Percentiles rank a stretch among this genome's conserved stretches.
These are phyloP conservation scores for Sminthurinus signatus DNA, from an alignment of 1,140 invertebrate genomes.

Conservation along the genomic window DNA sequence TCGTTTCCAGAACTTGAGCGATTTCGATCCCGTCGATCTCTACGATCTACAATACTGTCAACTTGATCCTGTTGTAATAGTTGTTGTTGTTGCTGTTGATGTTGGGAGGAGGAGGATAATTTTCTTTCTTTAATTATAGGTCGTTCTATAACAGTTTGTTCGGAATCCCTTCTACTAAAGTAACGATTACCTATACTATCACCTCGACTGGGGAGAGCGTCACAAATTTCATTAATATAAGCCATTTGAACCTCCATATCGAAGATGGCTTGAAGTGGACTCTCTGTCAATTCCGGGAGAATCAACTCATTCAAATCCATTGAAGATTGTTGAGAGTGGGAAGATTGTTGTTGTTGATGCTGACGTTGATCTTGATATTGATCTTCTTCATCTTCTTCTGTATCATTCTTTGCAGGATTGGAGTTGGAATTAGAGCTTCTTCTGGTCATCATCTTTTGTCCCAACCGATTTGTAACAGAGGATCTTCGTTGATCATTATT, in stretches of 20 bases:
- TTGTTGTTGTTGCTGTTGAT: neutral
- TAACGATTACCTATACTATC: slow-evolving; percentile 23
- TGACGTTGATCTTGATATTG: slow-evolving; percentile 1
- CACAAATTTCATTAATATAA: slow-evolving; percentile 42
- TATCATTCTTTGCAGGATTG: slow-evolving; percentile 44
- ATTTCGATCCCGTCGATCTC: slow-evolving; percentile 30
- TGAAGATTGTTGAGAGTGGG: slow-evolving; percentile 27
- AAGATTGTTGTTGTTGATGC: slow-evolving; percentile 7
- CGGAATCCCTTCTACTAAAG: slow-evolving; percentile 35
- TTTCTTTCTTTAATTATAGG: slow-evolving; percentile 27
- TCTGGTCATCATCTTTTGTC: neutral
- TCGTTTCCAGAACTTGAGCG: slow-evolving; percentile 39
- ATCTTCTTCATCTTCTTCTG: slow-evolving; percentile 40
- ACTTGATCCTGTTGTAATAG: too few species aligned
- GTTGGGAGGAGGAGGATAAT: slow-evolving; percentile 9
- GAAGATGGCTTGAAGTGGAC: slow-evolving; percentile 39
- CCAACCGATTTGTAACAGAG: neutral
- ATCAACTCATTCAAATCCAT: slow-evolving; percentile 28
- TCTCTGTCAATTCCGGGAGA: slow-evolving; percentile 23
- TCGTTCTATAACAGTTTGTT: slow-evolving; percentile 34
- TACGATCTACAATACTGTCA: slow-evolving; percentile 7
- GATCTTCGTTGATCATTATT: slow-evolving; percentile 25
- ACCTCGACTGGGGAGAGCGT: slow-evolving; percentile 21
- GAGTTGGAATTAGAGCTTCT: neutral
- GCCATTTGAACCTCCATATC: slow-evolving; percentile 42